phyloP scores from a whole-genome alignment of 2,888 invertebrate genomes.

The Linnaemya vulpina region DNA sequence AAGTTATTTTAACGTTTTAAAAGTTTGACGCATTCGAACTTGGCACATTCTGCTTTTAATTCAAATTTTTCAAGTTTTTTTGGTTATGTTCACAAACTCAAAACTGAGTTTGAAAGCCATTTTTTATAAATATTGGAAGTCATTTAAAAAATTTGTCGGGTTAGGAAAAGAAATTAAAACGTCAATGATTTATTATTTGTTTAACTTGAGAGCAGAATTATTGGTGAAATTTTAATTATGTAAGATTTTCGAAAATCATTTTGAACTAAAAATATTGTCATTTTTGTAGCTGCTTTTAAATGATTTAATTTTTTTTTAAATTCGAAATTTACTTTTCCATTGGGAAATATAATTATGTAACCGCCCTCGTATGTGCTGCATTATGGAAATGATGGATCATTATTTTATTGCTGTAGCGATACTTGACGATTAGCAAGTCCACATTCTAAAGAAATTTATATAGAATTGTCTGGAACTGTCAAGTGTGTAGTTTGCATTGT shows the following conservation, averaged over 20 bases:
- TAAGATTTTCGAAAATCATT: conserved; percentile 1
- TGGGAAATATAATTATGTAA: neutral
- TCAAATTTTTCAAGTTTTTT: neutral
- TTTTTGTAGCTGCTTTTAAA: neutral
- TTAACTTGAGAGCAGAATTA: too few species aligned
- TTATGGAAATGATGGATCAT: conserved; percentile 1
- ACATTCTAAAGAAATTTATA: conserved; percentile 36
- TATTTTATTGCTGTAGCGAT: neutral
- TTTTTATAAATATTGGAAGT: neutral
- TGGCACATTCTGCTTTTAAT: neutral
- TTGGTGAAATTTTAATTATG: neutral
- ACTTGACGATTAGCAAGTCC: conserved; percentile 15
- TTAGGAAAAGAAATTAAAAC: too few species aligned
- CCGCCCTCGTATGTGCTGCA: conserved; percentile 4
- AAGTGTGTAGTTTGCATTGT: conserved; percentile 42
- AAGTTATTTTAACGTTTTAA: neutral
- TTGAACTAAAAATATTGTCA: neutral
- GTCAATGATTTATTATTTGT: too few species aligned
- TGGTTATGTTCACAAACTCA: neutral
- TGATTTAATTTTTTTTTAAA: neutral
- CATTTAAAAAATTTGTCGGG: too few species aligned
- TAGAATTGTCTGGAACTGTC: conserved; percentile 66
- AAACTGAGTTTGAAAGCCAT: neutral
- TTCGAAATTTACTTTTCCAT: too few species aligned
- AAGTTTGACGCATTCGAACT: neutral